Conservation (phyloP, 2,113 vertebrate genomes). For the Cyphomyrus discorhynchus region DNA sequence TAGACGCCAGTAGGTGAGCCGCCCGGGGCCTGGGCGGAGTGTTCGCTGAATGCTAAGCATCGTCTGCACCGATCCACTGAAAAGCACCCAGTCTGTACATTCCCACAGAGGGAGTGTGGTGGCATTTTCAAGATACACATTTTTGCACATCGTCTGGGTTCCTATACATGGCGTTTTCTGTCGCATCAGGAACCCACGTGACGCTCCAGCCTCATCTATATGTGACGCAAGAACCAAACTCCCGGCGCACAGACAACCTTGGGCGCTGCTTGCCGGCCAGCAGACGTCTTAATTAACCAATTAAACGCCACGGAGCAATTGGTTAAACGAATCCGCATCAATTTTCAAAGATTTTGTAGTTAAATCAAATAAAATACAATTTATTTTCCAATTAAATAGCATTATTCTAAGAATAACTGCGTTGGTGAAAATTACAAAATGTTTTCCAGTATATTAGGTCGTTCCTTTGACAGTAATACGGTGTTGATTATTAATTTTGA, state of each 20-base stretch:
- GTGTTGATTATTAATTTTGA: neutral
- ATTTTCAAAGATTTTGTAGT: neutral
- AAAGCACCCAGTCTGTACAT: neutral
- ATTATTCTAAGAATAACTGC: neutral
- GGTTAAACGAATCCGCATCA: neutral
- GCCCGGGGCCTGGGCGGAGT: neutral
- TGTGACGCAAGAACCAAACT: neutral
- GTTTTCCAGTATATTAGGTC: neutral
- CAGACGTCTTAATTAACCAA: neutral
- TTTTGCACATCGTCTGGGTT: neutral
- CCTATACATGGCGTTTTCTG: neutral
- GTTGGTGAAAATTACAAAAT: neutral
- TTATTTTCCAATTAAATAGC: neutral
- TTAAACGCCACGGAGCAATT: neutral
- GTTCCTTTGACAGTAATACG: neutral
- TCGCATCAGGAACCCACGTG: neutral
- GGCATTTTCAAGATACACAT: neutral
- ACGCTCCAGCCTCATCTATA: neutral
- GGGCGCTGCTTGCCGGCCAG: neutral
- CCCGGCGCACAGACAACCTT: too few relatives aligned
- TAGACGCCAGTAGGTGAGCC: conserved; percentile 6
- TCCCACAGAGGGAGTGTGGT: too few relatives aligned
- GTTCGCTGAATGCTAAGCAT: neutral
- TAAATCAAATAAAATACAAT: neutral
- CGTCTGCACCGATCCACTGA: neutral